Evolutionary conservation across 1,140 invertebrate species (phyloP).

Genomic region (Microplitis demolitor): DNA sequence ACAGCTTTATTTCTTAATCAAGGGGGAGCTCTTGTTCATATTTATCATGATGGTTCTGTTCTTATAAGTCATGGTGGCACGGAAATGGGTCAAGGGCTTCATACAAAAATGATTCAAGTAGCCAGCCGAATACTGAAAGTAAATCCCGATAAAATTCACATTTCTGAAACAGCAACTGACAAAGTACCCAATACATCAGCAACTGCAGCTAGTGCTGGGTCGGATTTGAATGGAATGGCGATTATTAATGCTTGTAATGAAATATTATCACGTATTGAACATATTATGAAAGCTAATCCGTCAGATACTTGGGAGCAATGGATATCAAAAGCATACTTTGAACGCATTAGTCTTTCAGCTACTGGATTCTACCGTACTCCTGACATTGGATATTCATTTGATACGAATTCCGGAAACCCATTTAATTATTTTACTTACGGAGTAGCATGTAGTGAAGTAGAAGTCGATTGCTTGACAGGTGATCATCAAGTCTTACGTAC

Average conservation of each 20-base stretch:
- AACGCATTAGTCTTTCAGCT: conserved; percentile 81
- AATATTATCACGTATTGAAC: conserved; percentile 77
- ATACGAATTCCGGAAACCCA: conserved; percentile 71
- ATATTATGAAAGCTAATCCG: conserved; percentile 78
- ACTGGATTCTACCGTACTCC: conserved; percentile 88
- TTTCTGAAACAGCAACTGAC: conserved; percentile 87
- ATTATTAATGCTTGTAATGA: conserved; percentile 84
- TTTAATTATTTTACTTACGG: conserved; percentile 86
- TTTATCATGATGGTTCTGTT: conserved; percentile 92
- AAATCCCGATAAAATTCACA: conserved; percentile 79
- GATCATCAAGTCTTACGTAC: conserved; percentile 83
- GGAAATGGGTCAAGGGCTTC: conserved; percentile 96
- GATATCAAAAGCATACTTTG: conserved; percentile 80
- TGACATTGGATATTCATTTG: conserved; percentile 76
- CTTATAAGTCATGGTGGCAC: conserved; percentile 89
- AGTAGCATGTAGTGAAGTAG: conserved; percentile 79
- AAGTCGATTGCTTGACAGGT: conserved; percentile 87
- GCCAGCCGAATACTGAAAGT: conserved; percentile 77
- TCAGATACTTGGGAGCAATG: conserved; percentile 85
- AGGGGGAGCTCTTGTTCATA: conserved; percentile 83
- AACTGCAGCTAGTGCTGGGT: conserved; percentile 89
- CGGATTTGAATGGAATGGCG: conserved; percentile 95
- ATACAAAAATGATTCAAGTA: conserved; percentile 94
- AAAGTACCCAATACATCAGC: conserved; percentile 94
- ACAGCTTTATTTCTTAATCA: conserved; percentile 84